Evolutionary conservation across 1,140 invertebrate genomes (phyloP).

Genomic region (Polyergus mexicanus): DNA sequence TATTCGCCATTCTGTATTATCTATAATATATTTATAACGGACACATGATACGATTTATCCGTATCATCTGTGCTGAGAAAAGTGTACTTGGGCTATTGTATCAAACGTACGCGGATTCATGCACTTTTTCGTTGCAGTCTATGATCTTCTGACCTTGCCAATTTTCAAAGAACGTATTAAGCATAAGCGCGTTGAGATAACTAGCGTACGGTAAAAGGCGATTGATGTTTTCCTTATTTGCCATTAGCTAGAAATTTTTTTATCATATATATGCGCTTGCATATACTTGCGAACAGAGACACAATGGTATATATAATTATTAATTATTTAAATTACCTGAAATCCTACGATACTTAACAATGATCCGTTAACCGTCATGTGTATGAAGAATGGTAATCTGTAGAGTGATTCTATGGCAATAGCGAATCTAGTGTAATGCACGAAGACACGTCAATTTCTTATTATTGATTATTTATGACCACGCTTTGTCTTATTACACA

Average conservation of each 20-base stretch:
- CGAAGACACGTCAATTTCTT: background rate
- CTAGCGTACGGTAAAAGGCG: background rate
- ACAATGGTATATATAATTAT: background rate
- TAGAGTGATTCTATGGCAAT: background rate
- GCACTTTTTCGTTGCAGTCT: conserved; percentile 33
- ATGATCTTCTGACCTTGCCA: conserved; percentile 45
- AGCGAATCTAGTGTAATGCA: background rate
- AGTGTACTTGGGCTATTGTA: background rate
- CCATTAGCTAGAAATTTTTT: background rate
- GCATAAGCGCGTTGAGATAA: background rate
- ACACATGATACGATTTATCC: too few species aligned
- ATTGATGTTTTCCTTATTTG: background rate
- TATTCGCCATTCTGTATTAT: too few species aligned
- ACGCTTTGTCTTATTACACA: background rate
- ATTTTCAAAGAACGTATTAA: conserved; percentile 37
- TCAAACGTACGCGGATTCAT: conserved; percentile 17
- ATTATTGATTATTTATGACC: background rate
- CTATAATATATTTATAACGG: too few species aligned
- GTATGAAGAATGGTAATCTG: conserved; percentile 8
- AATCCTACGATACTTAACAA: conserved; percentile 13
- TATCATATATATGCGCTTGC: background rate
- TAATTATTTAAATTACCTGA: conserved; percentile 1
- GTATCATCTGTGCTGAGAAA: background rate
- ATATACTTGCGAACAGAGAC: background rate
- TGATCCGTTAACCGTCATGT: background rate